Evolutionary conservation across 1,140 invertebrate species (phyloP), one percentile per base, ranked within the genome.

Genomic region (Pinna nobilis): DNA sequence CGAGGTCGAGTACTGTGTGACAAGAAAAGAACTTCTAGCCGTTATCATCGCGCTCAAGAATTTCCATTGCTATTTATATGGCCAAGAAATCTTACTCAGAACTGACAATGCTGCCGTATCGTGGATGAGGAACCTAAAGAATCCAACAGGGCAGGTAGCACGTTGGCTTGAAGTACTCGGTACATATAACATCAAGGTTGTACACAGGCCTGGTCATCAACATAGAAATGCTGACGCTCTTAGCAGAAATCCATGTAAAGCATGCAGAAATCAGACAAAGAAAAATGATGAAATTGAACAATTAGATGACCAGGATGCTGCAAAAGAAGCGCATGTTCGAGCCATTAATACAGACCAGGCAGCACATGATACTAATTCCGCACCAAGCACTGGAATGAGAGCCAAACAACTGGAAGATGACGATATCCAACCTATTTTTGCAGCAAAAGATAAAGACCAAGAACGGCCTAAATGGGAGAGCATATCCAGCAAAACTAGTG

Each of bases 191-290:
- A 50, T 84, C 25, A 76, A 64, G 1, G 68, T 88, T 5, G 32
- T 30, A 7, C 77, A 87, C 63, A 44, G 78, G 11, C n/a, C 64
- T 25, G 82, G 84, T 0, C 67, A 55, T 32, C 74, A 70, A 25
- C 82, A 87, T 66, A n/a, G 1, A 11, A 83, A 86, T 74, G 83
- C 78, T 7, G 85, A 86, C 59, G 74, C 70, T 15, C 33, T 86
- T 7, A 79, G 72, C 4, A 15, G 81, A 20, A 39, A 23, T 9
- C 71, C 74, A 13, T 77, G 80, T 60, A 69, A 18, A 13, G 9
- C 33, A 15, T 81, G 79, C 55, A 7, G 7, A 33, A n/a, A 71
- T 20, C 74, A 77, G 30, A 25, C 30, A 39, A 11, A n/a, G n/a
- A 47, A 53, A 23, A 65, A 39, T 15, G 25, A 15, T 33, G 30